Conservation (phyloP, 2,797 vertebrate species). For the Ctenopoma multispine region DNA sequence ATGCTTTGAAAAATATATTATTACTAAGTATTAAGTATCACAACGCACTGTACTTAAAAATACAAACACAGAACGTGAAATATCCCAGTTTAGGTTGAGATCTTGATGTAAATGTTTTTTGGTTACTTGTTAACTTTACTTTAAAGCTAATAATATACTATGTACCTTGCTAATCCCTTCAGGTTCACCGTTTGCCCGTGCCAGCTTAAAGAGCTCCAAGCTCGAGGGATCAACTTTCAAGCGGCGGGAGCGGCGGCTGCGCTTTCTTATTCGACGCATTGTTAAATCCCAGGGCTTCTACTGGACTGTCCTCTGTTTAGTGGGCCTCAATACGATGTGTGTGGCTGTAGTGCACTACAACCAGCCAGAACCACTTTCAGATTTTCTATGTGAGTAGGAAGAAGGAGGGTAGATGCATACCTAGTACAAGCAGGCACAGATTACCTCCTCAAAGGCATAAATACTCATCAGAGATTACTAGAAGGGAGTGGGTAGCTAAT, state of each 20-base stretch:
- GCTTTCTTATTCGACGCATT: conserved; percentile 92
- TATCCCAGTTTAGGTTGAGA: too few species aligned
- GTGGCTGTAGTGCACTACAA: conserved; percentile 95
- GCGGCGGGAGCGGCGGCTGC: conserved; percentile 91
- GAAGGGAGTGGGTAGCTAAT: conserved; percentile 44
- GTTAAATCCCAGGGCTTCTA: conserved; percentile 97
- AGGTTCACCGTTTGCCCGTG: conserved; percentile 95
- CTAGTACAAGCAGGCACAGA: conserved; percentile 27
- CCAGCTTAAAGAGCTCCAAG: conserved; percentile 96
- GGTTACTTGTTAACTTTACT: too few species aligned
- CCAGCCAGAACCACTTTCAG: conserved; percentile 92
- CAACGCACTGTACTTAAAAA: too few species aligned
- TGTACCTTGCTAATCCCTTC: conserved; percentile 34
- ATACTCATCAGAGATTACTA: conserved; percentile 49
- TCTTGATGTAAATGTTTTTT: too few species aligned
- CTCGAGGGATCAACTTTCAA: conserved; percentile 92
- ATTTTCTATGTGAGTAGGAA: conserved; percentile 93
- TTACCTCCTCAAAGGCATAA: conserved; percentile 47
- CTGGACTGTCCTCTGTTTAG: conserved; percentile 94
- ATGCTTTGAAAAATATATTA: too few species aligned
- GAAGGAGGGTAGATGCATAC: not conserved
- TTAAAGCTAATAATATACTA: not conserved
- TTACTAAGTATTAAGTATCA: too few species aligned
- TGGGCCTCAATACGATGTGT: conserved; percentile 96
- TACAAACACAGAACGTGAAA: too few species aligned